Evolutionary conservation across 2,797 vertebrate genomes (phyloP), one percentile per base, ranked within the genome.

Genomic region (Falco cherrug): DNA sequence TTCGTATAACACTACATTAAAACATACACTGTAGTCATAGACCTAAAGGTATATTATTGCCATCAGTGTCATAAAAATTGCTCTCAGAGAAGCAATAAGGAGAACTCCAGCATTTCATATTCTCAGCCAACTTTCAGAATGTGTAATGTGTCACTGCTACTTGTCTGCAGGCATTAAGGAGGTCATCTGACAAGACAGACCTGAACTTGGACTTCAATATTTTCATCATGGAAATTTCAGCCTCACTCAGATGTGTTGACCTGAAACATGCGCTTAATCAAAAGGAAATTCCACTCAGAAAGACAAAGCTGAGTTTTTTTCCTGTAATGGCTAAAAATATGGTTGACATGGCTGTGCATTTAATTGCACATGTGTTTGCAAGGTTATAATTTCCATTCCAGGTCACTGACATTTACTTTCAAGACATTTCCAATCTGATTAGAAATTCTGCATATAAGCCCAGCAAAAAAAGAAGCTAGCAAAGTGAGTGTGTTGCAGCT

Each of bases 371-470:
- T 95, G 81, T 93, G 78, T 89, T 94, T 85, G 75, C 81, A 83
- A 89, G 86, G 81, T 93, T 93, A 85, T 77, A 70, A 75, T 91
- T 96, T 93, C 68, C 64, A 89, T 94, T 96, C 41, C 71, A 93
- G 95, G 92, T 87, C 90, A 93, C 47, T 88, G 77, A 65, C 54
- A 82, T 87, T 93, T 91, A 77, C 64, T 93, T 89, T 85, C 81
- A 94, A 93, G 84, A 80, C 60, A 74, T 25, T 96, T 93, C n/a
- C 56, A 77, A 33, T 64, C 14, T 91, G 71, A 93, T 91, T 91
- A 89, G 61, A 60, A 91, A 91, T 89, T 93, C 39, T 83, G n/a
- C 48, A 29, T 59, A 0, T 76, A 85, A 77, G n/a, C 56, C 56
- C 60, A 92, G n/a, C 68, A 74, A 54, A 9, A 9, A 29, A 74